Conservation (phyloP, 2,888 invertebrate genomes). For the Embidobia sp. region DNA sequence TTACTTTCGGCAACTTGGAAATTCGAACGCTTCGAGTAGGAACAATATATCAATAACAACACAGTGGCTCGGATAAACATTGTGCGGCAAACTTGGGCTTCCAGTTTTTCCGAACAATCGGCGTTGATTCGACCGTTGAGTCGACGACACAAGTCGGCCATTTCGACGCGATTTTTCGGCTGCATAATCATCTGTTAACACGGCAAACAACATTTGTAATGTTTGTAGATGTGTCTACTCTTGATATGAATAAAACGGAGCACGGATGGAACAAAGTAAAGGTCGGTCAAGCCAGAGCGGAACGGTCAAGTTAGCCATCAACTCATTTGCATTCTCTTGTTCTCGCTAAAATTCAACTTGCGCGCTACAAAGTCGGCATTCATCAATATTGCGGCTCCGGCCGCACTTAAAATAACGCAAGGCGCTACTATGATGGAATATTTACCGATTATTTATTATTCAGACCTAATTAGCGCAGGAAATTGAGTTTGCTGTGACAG, state of each 20-base stretch:
- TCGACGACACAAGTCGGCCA: not conserved
- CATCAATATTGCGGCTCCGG: slow-evolving; percentile 34
- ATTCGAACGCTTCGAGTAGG: not conserved
- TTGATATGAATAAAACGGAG: slow-evolving; percentile 50
- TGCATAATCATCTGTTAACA: slow-evolving; percentile 44
- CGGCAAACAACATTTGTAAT: slow-evolving; percentile 37
- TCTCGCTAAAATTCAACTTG: slow-evolving; percentile 63
- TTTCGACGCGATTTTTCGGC: slow-evolving; percentile 4
- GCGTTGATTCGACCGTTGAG: not conserved
- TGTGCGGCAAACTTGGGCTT: no score
- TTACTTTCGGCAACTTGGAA: not conserved
- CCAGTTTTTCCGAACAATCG: not conserved
- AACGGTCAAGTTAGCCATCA: slow-evolving; percentile 74
- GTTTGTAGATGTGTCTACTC: slow-evolving; percentile 42
- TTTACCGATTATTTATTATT: slow-evolving; percentile 37
- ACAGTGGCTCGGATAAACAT: no score
- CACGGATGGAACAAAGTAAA: slow-evolving; percentile 48
- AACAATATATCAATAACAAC: not conserved
- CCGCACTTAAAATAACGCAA: slow-evolving; percentile 40
- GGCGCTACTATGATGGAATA: slow-evolving; percentile 38
- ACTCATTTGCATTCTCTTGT: slow-evolving; percentile 76
- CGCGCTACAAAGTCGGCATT: slow-evolving; percentile 33
- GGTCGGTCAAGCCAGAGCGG: slow-evolving; percentile 68
- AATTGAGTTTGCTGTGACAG: slow-evolving; percentile 23
- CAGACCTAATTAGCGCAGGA: slow-evolving; percentile 24